Evolutionary conservation across 1,140 invertebrate species (phyloP), one percentile per base, ranked within the genome.

Genomic region (Drosophila equinoxialis): DNA sequence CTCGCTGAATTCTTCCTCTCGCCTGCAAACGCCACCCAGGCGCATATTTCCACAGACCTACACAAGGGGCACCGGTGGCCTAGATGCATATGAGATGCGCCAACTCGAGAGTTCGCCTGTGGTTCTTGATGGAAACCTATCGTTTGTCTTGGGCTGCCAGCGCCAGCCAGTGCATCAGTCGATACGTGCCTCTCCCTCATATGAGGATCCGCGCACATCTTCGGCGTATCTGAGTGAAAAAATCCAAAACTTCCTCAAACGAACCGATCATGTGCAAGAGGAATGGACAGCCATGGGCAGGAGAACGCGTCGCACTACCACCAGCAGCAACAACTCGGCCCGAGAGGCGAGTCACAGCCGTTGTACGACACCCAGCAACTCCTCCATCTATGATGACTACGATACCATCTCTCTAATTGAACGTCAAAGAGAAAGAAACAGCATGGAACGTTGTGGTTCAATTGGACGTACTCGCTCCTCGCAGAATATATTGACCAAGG

Each of bases 181-280:
- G 8, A 94, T 96, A 55, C 94, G 93, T 54, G 95, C 96, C 0
- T 93, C 95, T 1, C 95, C 96, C 1, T 96, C 96, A 0, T 95
- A 96, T 77, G 91, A 95, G 73, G 95, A 96, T 76, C 94, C 95
- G 7, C 93, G 94, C 8, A 97, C 96, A 0, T 95, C 95, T 0
- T 97, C 96, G 0, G 95, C 95, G 35, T 95, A 94, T 65, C 92
- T 97, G 20, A 94, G 94, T 3, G 94, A 93, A 30, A 96, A 96
- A 91, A 97, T 97, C 55, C 94, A 95, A 20, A 95, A 96, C 71
- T 97, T 97, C 78, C 92, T 97, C 6, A 94, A 95, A 82, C 94
- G 96, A 63, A 97, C 96, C 3, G 96, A 97, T 91, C 96, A 97
- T 90, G 94, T 97, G 0, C 96, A 96, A 94, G 95, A 97, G 74